Base-by-base conservation (phyloP, 2,113 vertebrate species). In the Ptilonorhynchus violaceus region DNA sequence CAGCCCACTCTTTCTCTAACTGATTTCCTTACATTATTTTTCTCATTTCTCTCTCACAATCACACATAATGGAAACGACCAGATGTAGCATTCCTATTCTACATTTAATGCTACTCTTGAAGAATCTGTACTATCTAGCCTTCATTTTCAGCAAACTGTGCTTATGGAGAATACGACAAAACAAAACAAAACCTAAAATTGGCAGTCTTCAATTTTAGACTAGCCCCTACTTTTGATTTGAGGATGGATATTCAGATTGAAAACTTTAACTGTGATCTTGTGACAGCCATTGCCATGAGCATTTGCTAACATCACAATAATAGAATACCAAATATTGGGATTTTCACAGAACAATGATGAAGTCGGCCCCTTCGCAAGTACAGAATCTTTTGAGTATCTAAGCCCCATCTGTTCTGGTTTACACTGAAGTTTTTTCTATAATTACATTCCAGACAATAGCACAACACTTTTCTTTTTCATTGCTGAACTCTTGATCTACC, bases 401-500 rank as follows among this genome's bases (percentile, higher is more conserved):
- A 73, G n/a, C 19, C 12, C 90, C 24, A 66, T 88, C 44, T 59
- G 31, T 86, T 86, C 63, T 89, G 47, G n/a, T 88, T 81, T 92
- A 83, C 46, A 58, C 37, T 68, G 58, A 82, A 87, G 42, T 2
- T 20, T 89, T 75, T 95, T 89, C n/a, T 89, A 39, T 95, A 92
- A 92, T 91, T 94, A 58, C 42, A 89, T 89, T 92, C 37, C 62
- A 89, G 84, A 75, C 89, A 89, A 94, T 76, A 88, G 37, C 74
- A 76, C 49, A 95, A 86, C 64, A 49, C 52, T 96, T 94, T 87
- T 75, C 82, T 96, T 89, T 88, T 93, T 89, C 85, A 55, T 42
- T 82, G 69, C 89, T 95, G 89, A 96, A 95, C 93, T 96, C 87
- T 72, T 97, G 93, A 92, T 92, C 92, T 79, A 82, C 64, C 0